Evolutionary conservation across 2,888 invertebrate species (phyloP).

Genomic region (Himalopsyche japonica): DNA sequence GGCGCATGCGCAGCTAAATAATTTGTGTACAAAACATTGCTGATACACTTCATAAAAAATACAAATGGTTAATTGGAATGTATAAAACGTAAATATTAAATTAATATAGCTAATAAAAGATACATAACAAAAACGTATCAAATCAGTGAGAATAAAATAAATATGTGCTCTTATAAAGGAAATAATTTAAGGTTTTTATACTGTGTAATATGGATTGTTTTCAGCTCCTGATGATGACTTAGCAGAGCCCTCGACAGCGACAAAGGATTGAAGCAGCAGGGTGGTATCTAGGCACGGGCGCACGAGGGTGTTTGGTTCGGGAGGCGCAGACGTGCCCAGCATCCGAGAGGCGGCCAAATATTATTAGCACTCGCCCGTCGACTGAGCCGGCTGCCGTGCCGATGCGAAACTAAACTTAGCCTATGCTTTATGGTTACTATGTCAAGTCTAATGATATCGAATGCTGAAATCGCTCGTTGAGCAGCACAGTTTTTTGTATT

Average conservation of each 20-base stretch:
- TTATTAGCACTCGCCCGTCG: constrained; percentile 31
- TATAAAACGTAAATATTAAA: no score
- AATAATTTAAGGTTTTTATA: no score
- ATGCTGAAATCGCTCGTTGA: neutral
- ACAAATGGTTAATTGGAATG: no score
- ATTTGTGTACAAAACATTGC: no score
- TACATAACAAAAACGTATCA: no score
- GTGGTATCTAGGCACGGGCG: constrained; percentile 12
- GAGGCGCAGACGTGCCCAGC: constrained; percentile 28
- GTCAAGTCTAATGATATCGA: neutral
- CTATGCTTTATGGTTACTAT: neutral
- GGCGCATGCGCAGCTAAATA: no score
- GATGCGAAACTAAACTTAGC: neutral
- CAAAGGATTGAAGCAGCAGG: neutral
- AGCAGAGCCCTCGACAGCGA: neutral
- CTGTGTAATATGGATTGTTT: no score
- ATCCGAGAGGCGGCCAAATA: constrained; percentile 32
- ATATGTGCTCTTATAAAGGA: no score
- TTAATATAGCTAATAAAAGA: no score
- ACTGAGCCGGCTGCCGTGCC: constrained; percentile 9
- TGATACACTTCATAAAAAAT: no score
- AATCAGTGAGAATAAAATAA: no score
- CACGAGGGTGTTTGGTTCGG: constrained; percentile 2
- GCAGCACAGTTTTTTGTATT: neutral
- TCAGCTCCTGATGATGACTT: neutral